Percentiles rank a stretch among this genome's conserved stretches.
Conservation (phyloP, 1,140 invertebrate species). For the Tetraneura akinire region DNA sequence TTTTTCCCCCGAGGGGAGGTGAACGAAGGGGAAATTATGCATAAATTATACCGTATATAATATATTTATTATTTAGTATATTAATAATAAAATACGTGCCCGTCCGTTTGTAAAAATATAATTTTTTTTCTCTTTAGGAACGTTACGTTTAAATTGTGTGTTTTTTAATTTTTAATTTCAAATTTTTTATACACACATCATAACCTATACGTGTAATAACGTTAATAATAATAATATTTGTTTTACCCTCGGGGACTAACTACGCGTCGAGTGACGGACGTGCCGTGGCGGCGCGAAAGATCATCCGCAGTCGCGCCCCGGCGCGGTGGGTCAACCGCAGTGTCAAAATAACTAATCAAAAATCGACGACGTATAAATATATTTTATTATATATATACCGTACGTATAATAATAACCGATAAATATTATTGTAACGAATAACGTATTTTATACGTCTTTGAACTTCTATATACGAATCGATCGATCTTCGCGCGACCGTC, state of each 20-base stretch:
- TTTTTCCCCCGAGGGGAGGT: no score
- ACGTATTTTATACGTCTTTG: neutral
- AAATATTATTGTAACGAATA: no score
- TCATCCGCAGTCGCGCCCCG: neutral
- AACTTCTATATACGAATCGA: constrained; percentile 18
- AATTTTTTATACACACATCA: neutral
- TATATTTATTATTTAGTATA: no score
- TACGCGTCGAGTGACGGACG: neutral
- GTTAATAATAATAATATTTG: no score
- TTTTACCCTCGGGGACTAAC: neutral
- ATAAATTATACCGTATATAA: no score
- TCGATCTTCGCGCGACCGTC: neutral
- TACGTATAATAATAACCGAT: no score
- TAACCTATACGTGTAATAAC: no score
- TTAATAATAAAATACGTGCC: no score
- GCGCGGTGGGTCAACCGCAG: constrained; percentile 14
- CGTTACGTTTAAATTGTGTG: neutral
- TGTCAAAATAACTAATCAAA: constrained; percentile 50
- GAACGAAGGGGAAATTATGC: no score
- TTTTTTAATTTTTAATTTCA: neutral
- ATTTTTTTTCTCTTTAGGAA: neutral
- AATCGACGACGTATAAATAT: no score
- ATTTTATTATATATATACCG: no score
- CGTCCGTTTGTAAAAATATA: no score
- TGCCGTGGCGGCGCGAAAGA: neutral